These are phyloP conservation scores for Chaenogobius annularis DNA, from an alignment of 2,113 vertebrate genomes.

Conservation along the genomic window DNA sequence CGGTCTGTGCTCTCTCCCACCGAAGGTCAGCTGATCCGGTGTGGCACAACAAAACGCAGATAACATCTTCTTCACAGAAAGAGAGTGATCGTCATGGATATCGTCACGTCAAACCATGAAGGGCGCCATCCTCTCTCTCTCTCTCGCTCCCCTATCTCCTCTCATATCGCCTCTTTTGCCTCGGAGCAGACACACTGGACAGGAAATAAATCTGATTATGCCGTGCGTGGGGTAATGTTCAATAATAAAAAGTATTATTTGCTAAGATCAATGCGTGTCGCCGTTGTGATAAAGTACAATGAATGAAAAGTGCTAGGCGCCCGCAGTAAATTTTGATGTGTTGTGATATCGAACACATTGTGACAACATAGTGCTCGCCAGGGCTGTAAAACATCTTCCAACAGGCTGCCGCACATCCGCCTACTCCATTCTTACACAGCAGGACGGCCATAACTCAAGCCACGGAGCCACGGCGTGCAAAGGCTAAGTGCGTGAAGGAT, in stretches of 20 bases:
- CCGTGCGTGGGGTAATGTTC: conserved; percentile 70
- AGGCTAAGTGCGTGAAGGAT: conserved; percentile 60
- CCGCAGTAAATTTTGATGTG: conserved; percentile 74
- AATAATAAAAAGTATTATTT: conserved; percentile 80
- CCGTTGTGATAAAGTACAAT: conserved; percentile 73
- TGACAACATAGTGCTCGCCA: conserved; percentile 70
- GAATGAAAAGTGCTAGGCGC: conserved; percentile 71
- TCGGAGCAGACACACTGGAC: conserved; percentile 52
- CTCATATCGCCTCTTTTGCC: conserved; percentile 50
- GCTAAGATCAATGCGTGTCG: conserved; percentile 73
- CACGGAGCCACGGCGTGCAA: conserved; percentile 38
- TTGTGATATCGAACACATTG: conserved; percentile 75
- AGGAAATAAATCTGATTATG: conserved; percentile 73
- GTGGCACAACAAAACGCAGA: conserved; percentile 39
- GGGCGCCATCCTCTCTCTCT: conserved; percentile 36
- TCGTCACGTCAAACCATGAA: conserved; percentile 38
- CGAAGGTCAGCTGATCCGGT: conserved; percentile 57
- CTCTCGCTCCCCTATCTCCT: conserved; percentile 33
- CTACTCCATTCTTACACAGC: conserved; percentile 47
- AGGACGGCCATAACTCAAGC: conserved; percentile 64
- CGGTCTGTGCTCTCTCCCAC: conserved; percentile 30
- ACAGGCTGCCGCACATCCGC: conserved; percentile 72
- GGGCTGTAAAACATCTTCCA: conserved; percentile 75
- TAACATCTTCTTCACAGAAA: conserved; percentile 35
- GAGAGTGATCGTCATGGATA: conserved; percentile 45